Base-by-base conservation (phyloP, 2,113 vertebrate genomes). In the Psettodes erumei region DNA sequence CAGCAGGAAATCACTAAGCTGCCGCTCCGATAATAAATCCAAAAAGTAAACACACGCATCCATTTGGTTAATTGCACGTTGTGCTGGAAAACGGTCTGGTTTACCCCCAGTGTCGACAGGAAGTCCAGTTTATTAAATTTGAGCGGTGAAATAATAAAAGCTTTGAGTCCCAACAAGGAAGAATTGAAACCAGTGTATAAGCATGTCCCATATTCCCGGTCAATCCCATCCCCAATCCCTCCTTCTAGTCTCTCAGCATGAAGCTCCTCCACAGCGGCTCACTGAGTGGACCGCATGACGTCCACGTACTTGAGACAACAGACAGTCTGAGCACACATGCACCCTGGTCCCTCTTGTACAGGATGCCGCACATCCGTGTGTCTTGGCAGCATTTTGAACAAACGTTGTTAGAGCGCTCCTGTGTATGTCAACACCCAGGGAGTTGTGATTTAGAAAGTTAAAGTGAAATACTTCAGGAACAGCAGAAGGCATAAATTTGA, bases 401-500 rank as follows among this genome's bases (percentile, higher is more conserved):
- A 5, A 45, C n/a, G 32, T 42, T 27, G 45, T 43, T 21, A 19
- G 10, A 9, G 28, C 30, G 43, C 27, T 15, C 7, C 18, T 8
- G 23, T 12, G 9, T 47, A 3, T 1, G 25, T 60, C 35, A 61
- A 8, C 16, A 33, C 9, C 3, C 8, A 32, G 23, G 3, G 21
- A 5, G 28, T 25, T 4, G 7, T 7, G 7, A 9, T 12, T 18
- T 30, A 6, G 7, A 47, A 30, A 60, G 10, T 18, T 16, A 58
- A 5, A 2, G 23, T 54, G 19, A 55, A 21, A 43, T 38, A 2
- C 30, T 47, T 77, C 25, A 58, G 0, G 30, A 32, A 5, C 19
- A 18, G 50, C 28, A 37, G 71, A 88, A 88, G 84, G 80, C 75
- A 75, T 75, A 16, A 38, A 33, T 86, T 74, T 58, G 59, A 78